Evolutionary conservation across 2,113 vertebrate genomes (phyloP).

Genomic region (Hymenochirus boettgeri): DNA sequence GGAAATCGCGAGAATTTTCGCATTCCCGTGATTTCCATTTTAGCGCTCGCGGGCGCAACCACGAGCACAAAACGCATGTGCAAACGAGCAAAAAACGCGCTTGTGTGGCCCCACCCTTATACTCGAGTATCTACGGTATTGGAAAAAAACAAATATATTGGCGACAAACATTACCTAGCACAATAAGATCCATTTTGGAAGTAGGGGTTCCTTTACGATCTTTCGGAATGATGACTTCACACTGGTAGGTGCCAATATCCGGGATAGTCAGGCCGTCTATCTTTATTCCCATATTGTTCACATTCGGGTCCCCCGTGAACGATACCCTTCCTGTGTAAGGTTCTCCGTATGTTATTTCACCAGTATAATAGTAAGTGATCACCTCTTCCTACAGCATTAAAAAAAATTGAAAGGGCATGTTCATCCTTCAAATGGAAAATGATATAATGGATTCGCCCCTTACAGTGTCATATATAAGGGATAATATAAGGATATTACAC

Average conservation of each 20-base stretch:
- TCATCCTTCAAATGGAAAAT: no score
- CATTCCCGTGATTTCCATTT: no score
- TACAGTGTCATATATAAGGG: not conserved
- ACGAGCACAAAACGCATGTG: no score
- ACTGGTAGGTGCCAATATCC: conserved; percentile 72
- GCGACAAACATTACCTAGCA: conserved; percentile 70
- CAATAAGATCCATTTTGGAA: conserved; percentile 57
- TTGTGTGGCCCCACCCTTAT: no score
- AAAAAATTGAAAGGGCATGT: not conserved
- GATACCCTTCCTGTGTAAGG: conserved; percentile 55
- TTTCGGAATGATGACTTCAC: conserved; percentile 54
- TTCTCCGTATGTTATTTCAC: conserved; percentile 9
- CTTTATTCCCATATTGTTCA: conserved; percentile 51
- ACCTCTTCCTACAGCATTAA: conserved; percentile 54
- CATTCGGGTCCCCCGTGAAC: conserved; percentile 7
- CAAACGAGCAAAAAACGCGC: no score
- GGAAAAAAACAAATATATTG: no score
- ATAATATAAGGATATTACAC: no score
- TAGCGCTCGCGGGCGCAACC: no score
- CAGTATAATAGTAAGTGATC: conserved; percentile 43
- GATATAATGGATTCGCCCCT: not conserved
- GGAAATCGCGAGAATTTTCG: no score
- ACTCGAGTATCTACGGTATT: no score
- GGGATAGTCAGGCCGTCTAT: conserved; percentile 61
- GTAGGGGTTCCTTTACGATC: conserved; percentile 50